Percentiles rank a stretch among this genome's conserved stretches.
Conservation (phyloP, 1,140 invertebrate genomes). For the Neuroterus valhalla region DNA sequence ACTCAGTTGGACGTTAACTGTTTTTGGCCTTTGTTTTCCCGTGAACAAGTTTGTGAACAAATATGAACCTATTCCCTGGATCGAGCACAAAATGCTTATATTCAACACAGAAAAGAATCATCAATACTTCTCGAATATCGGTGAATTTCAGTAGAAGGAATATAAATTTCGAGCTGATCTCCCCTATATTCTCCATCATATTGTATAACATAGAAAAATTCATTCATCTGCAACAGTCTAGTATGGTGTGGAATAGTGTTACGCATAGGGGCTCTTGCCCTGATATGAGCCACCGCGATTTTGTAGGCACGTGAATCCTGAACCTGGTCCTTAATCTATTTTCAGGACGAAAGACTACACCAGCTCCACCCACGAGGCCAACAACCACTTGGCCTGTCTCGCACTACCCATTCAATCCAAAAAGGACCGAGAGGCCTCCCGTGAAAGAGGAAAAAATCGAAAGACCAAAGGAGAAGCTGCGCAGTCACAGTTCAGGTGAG, state of each 20-base stretch:
- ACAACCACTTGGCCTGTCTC: slow-evolving; percentile 68
- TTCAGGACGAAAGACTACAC: slow-evolving; percentile 69
- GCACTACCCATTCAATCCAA: slow-evolving; percentile 67
- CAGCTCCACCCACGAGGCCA: slow-evolving; percentile 62
- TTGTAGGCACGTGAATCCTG: slow-evolving; percentile 41
- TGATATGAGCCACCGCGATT: not conserved
- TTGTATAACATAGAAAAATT: too few species aligned
- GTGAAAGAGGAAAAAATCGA: slow-evolving; percentile 64
- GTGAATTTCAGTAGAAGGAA: too few species aligned
- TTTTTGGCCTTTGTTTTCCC: too few species aligned
- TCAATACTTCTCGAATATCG: too few species aligned
- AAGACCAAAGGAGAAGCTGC: slow-evolving; percentile 65
- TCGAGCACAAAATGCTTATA: too few species aligned
- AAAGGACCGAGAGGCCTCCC: slow-evolving; percentile 67
- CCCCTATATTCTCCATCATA: too few species aligned
- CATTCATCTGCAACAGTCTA: too few species aligned
- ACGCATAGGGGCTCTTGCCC: not conserved
- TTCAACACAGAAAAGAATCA: too few species aligned
- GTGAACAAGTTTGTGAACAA: too few species aligned
- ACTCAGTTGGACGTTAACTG: too few species aligned
- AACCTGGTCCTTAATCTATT: slow-evolving; percentile 67
- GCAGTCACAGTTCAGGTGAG: slow-evolving; percentile 68
- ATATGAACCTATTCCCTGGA: too few species aligned
- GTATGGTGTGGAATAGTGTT: slow-evolving; percentile 62
- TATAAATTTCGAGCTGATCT: too few species aligned